A percentile compares a stretch with the other conserved stretches of the same genome.
Evolutionary conservation across 2,888 invertebrate species (phyloP).

Genomic region (Himalopsyche anomala): DNA sequence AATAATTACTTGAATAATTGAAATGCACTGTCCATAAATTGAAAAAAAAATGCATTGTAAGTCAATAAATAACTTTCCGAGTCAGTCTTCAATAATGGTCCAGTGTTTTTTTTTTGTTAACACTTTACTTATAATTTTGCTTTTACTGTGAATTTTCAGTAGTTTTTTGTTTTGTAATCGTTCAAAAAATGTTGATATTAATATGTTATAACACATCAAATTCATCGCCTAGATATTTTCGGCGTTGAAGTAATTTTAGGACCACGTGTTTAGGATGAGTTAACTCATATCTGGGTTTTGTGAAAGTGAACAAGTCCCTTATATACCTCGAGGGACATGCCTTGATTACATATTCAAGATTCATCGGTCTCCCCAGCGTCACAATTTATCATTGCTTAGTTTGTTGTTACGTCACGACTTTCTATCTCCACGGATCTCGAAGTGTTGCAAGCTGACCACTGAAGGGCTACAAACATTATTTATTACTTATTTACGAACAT

Average conservation of each 20-base stretch:
- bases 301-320: conserved; percentile 12
- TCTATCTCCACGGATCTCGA: conserved; percentile 6
- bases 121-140: too few relatives aligned
- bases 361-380: conserved; percentile 32
- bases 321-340: conserved; percentile 28
- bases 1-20: too few relatives aligned
- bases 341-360: conserved; percentile 38
- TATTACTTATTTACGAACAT: neutral
- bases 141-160: too few relatives aligned
- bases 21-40: too few relatives aligned
- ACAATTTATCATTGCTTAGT: conserved; percentile 40
- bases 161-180: too few relatives aligned
- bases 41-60: too few relatives aligned
- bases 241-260: neutral
- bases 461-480: conserved; percentile 6
- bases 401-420: conserved; percentile 24
- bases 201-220: too few relatives aligned
- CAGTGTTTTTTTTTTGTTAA: too few relatives aligned
- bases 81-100: too few relatives aligned
- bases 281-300: conserved; percentile 27
- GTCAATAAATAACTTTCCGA: too few relatives aligned
- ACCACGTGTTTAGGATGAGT: conserved; percentile 37
- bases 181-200: too few relatives aligned
- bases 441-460: conserved; percentile 24
- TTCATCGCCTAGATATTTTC: neutral